Conservation (phyloP, 2,888 invertebrate genomes). For the Orthosia cruda region DNA sequence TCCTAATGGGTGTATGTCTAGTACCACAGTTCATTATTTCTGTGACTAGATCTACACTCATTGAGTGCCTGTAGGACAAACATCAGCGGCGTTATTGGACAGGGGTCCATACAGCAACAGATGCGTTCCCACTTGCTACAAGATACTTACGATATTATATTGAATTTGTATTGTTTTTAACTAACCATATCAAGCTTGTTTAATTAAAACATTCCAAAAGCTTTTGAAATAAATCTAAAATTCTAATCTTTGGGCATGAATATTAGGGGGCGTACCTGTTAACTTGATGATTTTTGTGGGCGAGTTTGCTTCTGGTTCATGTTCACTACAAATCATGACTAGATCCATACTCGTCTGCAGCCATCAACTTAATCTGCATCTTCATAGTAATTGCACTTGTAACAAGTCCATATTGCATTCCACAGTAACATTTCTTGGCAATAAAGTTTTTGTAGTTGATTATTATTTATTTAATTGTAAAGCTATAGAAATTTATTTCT, state of each 20-base stretch:
- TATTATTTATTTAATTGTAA: neutral
- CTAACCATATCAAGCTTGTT: neutral
- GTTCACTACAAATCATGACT: conserved; percentile 93
- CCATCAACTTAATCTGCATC: conserved; percentile 89
- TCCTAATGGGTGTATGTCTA: conserved; percentile 94
- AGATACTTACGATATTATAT: neutral
- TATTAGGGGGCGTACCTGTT: conserved; percentile 7
- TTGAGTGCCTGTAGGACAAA: conserved; percentile 91
- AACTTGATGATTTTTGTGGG: conserved; percentile 94
- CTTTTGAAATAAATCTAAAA: neutral
- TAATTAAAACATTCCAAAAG: neutral
- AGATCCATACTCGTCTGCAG: conserved; percentile 98
- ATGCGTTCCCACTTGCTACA: neutral
- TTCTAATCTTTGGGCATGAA: neutral
- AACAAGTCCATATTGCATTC: neutral
- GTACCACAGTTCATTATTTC: conserved; percentile 91
- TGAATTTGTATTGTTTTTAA: neutral
- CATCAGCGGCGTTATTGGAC: conserved; percentile 1
- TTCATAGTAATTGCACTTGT: conserved; percentile 4
- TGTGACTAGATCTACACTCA: conserved; percentile 98
- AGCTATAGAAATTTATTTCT: neutral
- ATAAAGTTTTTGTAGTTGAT: neutral
- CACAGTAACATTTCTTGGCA: neutral
- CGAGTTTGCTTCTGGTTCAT: conserved; percentile 96
- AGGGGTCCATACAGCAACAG: neutral